phyloP scores from a whole-genome alignment of 2,113 vertebrate species.

The Chrysochloris asiatica region DNA sequence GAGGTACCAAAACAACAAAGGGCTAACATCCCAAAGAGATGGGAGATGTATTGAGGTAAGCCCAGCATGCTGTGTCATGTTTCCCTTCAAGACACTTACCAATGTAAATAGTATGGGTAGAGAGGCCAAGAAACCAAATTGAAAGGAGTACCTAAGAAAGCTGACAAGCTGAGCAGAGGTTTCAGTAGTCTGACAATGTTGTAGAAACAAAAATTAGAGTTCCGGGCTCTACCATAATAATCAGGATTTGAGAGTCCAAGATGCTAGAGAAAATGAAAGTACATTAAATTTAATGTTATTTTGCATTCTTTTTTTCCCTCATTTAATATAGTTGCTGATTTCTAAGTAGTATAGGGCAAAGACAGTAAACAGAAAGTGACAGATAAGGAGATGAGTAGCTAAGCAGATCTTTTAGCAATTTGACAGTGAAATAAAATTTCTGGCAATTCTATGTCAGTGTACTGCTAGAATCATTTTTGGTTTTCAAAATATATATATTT shows the following conservation, averaged over 20 bases:
- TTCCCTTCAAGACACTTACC: conserved; percentile 18
- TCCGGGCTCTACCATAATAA: conserved; percentile 10
- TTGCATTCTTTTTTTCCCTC: conserved; percentile 31
- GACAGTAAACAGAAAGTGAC: conserved; percentile 41
- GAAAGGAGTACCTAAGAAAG: conserved; percentile 41
- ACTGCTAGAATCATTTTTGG: too few relatives aligned
- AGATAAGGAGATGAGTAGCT: conserved; percentile 50
- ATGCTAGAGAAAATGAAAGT: conserved; percentile 16
- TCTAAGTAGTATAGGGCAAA: conserved; percentile 39
- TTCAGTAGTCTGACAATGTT: neutral
- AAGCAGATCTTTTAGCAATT: conserved; percentile 57
- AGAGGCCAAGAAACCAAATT: conserved; percentile 1
- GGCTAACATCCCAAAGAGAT: conserved; percentile 20
- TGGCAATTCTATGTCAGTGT: too few relatives aligned
- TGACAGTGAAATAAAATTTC: conserved; percentile 56
- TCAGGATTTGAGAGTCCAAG: conserved; percentile 10
- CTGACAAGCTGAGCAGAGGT: neutral
- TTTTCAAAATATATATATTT: too few relatives aligned
- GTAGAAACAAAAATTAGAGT: neutral
- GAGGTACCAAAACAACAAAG: conserved; percentile 10
- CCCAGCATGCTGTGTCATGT: neutral
- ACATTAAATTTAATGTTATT: conserved; percentile 36
- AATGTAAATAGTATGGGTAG: neutral
- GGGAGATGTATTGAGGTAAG: neutral
- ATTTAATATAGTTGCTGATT: conserved; percentile 41